A percentile compares a stretch with the other conserved stretches of the same genome.
phyloP scores from a whole-genome alignment of 2,797 vertebrate genomes.

The Enteromius thamalakanensis region DNA sequence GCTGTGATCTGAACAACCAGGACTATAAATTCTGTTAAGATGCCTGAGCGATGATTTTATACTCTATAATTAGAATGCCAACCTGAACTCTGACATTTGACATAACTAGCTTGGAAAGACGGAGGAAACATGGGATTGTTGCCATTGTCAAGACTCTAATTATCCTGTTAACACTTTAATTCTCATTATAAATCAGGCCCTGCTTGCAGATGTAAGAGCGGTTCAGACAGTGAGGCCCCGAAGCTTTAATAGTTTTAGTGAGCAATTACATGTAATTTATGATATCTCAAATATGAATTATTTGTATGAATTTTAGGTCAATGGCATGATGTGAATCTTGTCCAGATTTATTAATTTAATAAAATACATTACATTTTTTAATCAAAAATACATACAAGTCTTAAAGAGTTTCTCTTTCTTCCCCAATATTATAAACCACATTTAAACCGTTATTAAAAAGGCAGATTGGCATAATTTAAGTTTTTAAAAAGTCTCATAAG shows the following conservation, averaged over 20 bases:
- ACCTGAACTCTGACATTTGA: slow-evolving; percentile 78
- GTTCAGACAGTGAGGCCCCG: slow-evolving; percentile 47
- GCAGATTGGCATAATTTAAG: too few relatives aligned
- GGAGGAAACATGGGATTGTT: slow-evolving; percentile 59
- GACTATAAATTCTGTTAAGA: slow-evolving; percentile 69
- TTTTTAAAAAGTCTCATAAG: neutral
- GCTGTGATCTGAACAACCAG: slow-evolving; percentile 67
- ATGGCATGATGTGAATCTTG: too few relatives aligned
- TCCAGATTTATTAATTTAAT: neutral
- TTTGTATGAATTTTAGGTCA: neutral
- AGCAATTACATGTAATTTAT: neutral
- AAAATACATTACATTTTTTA: neutral
- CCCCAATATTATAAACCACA: too few relatives aligned
- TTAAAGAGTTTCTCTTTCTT: neutral
- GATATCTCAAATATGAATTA: neutral
- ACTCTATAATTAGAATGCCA: slow-evolving; percentile 74
- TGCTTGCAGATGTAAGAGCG: slow-evolving; percentile 47
- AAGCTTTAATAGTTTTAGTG: slow-evolving; percentile 44
- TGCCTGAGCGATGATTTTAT: slow-evolving; percentile 66
- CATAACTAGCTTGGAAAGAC: slow-evolving; percentile 64
- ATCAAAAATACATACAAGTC: neutral
- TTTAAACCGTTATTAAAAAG: too few relatives aligned
- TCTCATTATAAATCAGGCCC: slow-evolving; percentile 50
- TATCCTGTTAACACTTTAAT: slow-evolving; percentile 63
- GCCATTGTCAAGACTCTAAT: slow-evolving; percentile 60